Evolutionary conservation across 2,113 vertebrate genomes (phyloP).

Genomic region (Otocyon megalotis): DNA sequence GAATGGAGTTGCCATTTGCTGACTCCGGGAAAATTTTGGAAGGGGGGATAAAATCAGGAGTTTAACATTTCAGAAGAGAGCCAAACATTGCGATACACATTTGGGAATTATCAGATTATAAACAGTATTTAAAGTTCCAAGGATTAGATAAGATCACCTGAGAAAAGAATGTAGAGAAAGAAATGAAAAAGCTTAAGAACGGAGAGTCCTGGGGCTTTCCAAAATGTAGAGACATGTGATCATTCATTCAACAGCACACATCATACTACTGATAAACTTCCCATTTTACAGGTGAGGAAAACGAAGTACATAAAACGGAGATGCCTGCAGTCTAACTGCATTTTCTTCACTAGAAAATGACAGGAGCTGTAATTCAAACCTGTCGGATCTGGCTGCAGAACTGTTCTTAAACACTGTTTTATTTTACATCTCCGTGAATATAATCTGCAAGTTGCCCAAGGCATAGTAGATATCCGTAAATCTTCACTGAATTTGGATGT

Average conservation of each 20-base stretch:
- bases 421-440: slow-evolving; percentile 20
- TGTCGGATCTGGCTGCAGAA: not conserved
- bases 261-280: not conserved
- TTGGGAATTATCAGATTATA: not conserved
- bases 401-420: not conserved
- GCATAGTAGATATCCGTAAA: not conserved
- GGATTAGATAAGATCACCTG: not conserved
- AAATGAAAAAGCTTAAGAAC: not conserved
- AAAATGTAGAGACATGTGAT: not conserved
- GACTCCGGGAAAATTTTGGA: not conserved
- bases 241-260: not conserved
- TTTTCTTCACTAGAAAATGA: not conserved
- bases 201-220: not conserved
- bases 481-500: not conserved
- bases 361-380: not conserved
- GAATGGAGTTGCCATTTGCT: not conserved
- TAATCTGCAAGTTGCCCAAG: not conserved
- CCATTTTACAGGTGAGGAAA: not conserved
- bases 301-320: not conserved
- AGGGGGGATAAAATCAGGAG: not conserved
- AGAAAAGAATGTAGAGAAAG: not conserved
- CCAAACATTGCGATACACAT: not conserved
- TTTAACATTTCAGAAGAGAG: not conserved
- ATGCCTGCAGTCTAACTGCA: not conserved
- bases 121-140: not conserved